These are phyloP conservation scores for Poeciliopsis turneri DNA, from an alignment of 2,797 vertebrate species.

Conservation along the genomic window DNA sequence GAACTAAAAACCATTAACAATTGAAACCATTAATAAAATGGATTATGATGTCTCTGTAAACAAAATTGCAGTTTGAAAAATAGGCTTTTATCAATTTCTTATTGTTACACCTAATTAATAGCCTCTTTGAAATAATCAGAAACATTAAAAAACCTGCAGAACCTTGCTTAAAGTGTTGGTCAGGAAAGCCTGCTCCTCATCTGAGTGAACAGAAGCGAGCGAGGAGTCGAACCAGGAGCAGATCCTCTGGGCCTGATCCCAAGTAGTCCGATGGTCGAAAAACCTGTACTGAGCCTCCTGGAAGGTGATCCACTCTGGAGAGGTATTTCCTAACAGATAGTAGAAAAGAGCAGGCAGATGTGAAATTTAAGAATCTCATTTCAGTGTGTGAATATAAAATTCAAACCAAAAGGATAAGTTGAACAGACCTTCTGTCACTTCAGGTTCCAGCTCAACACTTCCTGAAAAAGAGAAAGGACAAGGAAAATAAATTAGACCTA, in stretches of 20 bases:
- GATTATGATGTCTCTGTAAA: too few relatives aligned
- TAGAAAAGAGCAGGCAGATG: background rate
- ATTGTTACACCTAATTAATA: background rate
- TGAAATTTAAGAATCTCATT: slow-evolving; percentile 2
- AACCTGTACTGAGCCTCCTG: slow-evolving; percentile 94
- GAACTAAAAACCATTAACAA: background rate
- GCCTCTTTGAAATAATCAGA: background rate
- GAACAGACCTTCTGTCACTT: slow-evolving; percentile 85
- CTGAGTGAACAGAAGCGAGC: slow-evolving; percentile 88
- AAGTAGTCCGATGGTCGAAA: slow-evolving; percentile 92
- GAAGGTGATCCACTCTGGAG: slow-evolving; percentile 89
- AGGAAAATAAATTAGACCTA: background rate
- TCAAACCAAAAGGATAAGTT: slow-evolving; percentile 19
- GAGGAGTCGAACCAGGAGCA: slow-evolving; percentile 91
- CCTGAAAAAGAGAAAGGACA: slow-evolving; percentile 72
- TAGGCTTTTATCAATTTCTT: too few relatives aligned
- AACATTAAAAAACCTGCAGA: slow-evolving; percentile 10
- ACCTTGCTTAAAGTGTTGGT: slow-evolving; percentile 90
- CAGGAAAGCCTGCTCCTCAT: slow-evolving; percentile 89
- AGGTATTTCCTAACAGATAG: slow-evolving; percentile 70
- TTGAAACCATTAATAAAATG: background rate
- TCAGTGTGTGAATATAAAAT: background rate
- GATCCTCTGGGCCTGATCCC: slow-evolving; percentile 93
- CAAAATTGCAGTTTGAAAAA: too few relatives aligned
- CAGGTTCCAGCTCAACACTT: slow-evolving; percentile 81